phyloP scores from a whole-genome alignment of 2,797 vertebrate species.

The Halcyon leucocephala region DNA sequence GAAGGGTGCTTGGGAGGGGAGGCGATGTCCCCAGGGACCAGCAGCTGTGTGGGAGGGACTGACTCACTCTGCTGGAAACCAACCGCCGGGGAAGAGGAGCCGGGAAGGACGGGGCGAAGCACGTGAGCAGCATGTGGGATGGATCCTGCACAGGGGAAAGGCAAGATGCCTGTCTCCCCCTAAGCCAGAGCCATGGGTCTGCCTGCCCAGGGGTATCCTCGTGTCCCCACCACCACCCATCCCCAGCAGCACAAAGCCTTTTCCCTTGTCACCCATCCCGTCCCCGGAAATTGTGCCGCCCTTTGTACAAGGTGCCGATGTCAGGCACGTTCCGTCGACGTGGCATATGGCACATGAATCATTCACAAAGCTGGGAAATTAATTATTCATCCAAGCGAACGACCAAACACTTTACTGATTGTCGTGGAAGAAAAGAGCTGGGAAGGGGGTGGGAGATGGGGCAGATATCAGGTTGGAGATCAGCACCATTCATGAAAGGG shows the following conservation, averaged over 20 bases:
- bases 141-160: fast-evolving
- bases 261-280: not conserved
- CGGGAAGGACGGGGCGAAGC: not conserved
- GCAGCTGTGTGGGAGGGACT: not conserved
- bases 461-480: slow-evolving; percentile 33
- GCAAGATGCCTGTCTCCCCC: not conserved
- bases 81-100: not conserved
- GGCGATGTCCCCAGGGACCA: not conserved
- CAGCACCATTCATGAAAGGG: not conserved
- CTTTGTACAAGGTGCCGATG: not conserved
- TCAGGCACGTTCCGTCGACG: not conserved
- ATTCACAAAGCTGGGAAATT: slow-evolving; percentile 83
- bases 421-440: slow-evolving; percentile 65
- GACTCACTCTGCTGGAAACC: not conserved
- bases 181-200: not conserved
- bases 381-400: slow-evolving; percentile 90
- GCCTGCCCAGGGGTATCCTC: not conserved
- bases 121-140: fast-evolving
- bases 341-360: slow-evolving; percentile 91
- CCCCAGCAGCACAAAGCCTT: fast-evolving
- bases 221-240: fast-evolving
- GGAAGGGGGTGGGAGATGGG: not conserved
- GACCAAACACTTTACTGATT: slow-evolving; percentile 85
- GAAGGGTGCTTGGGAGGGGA: not conserved
- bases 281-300: not conserved